phyloP scores from a whole-genome alignment of 2,888 invertebrate genomes.

The Cryptophagus acutangulus region DNA sequence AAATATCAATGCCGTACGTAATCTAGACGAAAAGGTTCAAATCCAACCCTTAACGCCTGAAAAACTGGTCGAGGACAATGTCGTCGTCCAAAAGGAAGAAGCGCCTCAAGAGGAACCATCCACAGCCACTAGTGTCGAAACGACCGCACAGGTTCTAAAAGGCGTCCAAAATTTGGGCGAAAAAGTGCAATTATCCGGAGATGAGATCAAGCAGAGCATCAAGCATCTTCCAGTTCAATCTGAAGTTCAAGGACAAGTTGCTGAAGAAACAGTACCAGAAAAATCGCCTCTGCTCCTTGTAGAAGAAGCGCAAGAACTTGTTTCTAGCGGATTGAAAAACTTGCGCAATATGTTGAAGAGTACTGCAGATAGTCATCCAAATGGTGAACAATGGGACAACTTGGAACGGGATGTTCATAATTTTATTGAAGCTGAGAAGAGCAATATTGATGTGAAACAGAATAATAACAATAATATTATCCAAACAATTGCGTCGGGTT shows the following conservation, averaged over 20 bases:
- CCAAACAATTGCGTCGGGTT: slow-evolving; percentile 22
- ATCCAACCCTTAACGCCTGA: too few relatives aligned
- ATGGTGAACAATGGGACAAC: slow-evolving; percentile 25
- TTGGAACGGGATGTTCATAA: slow-evolving; percentile 25
- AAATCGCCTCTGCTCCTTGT: slow-evolving; percentile 4
- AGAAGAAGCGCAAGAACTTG: slow-evolving; percentile 19
- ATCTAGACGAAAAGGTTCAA: slow-evolving; percentile 7
- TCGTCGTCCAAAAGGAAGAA: not conserved
- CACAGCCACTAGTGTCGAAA: slow-evolving; percentile 15
- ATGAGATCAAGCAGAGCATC: slow-evolving; percentile 18
- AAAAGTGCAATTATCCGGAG: slow-evolving; percentile 33
- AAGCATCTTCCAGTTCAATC: slow-evolving; percentile 17
- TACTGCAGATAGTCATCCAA: slow-evolving; percentile 18
- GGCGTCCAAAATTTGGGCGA: slow-evolving; percentile 33
- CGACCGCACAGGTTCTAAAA: slow-evolving; percentile 15
- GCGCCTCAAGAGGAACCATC: slow-evolving; percentile 2
- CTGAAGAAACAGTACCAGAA: not conserved
- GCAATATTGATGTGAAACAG: slow-evolving; percentile 12
- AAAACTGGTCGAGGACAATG: not conserved
- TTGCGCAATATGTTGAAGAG: slow-evolving; percentile 23
- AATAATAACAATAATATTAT: slow-evolving; percentile 21
- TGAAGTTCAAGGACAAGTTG: not conserved
- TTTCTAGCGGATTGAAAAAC: slow-evolving; percentile 20
- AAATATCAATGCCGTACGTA: not conserved
- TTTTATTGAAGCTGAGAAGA: slow-evolving; percentile 23